Evolutionary conservation across 1,140 invertebrate species (phyloP).

Genomic region (Plectrocnemia conspersa): DNA sequence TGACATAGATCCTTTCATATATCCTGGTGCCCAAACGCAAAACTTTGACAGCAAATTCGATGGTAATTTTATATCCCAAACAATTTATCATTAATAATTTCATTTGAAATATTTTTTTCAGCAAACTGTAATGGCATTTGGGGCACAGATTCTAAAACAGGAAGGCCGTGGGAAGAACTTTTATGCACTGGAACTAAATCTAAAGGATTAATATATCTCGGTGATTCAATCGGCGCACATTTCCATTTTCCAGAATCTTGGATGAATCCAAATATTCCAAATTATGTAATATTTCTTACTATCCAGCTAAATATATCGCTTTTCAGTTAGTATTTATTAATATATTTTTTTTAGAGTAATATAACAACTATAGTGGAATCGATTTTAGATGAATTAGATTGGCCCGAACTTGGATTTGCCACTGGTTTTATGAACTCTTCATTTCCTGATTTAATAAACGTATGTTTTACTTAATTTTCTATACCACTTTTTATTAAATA

Average conservation of each 20-base stretch:
- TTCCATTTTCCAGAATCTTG: constrained; percentile 51
- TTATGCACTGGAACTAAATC: constrained; percentile 42
- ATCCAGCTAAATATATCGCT: not conserved
- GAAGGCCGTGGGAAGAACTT: constrained; percentile 44
- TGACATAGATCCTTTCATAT: constrained; percentile 40
- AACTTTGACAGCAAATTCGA: constrained; percentile 37
- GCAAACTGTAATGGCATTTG: constrained; percentile 54
- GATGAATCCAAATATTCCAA: constrained; percentile 43
- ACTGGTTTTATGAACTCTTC: constrained; percentile 44
- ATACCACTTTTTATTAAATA: not conserved
- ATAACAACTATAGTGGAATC: constrained; percentile 22
- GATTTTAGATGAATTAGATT: constrained; percentile 51
- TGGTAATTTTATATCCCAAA: constrained; percentile 13
- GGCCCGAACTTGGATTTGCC: constrained; percentile 50
- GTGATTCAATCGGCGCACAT: constrained; percentile 54
- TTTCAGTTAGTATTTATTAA: not conserved
- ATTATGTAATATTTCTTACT: constrained; percentile 35
- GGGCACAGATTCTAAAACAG: constrained; percentile 41
- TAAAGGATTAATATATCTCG: constrained; percentile 48
- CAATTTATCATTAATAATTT: not conserved
- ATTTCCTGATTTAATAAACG: constrained; percentile 28
- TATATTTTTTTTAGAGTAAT: constrained; percentile 22
- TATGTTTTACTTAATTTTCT: constrained; percentile 3
- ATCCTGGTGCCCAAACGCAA: constrained; percentile 44
- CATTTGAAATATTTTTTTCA: constrained; percentile 34